A percentile compares a stretch with the other conserved stretches of the same genome.
These are phyloP conservation scores for Epizoanthus rinbou DNA, from an alignment of 92 coral and sea anemone species.

Conservation along the genomic window DNA sequence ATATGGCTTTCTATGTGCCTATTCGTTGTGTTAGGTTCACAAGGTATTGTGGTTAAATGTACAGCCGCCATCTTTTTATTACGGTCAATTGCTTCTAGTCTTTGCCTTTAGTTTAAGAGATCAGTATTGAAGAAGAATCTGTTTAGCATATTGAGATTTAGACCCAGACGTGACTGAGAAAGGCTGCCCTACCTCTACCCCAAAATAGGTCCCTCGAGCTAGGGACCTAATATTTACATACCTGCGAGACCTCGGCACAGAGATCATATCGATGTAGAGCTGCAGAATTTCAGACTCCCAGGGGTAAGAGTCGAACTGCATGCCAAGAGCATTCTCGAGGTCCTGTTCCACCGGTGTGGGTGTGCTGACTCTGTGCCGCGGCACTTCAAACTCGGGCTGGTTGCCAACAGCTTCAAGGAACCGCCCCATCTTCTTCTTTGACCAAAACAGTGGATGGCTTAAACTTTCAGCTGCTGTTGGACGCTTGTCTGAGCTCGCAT, in stretches of 20 bases:
- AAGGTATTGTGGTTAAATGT: too few species aligned
- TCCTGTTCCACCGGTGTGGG: constrained; percentile 32
- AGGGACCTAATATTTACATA: neutral
- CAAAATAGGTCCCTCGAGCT: neutral
- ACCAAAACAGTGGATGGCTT: constrained; percentile 65
- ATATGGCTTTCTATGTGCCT: too few species aligned
- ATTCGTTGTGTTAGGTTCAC: too few species aligned
- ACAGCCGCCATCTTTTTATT: too few species aligned
- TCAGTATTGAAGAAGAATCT: too few species aligned
- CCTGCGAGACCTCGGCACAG: constrained; percentile 30
- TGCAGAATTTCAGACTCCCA: constrained; percentile 44
- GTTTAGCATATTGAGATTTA: too few species aligned
- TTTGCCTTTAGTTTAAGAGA: too few species aligned
- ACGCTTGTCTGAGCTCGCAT: constrained; percentile 20
- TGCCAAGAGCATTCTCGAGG: constrained; percentile 25
- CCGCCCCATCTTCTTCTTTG: constrained; percentile 49
- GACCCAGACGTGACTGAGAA: neutral
- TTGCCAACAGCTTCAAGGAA: constrained; percentile 64
- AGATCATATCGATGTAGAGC: constrained; percentile 48
- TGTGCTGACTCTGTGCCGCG: constrained; percentile 1
- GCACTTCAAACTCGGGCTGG: constrained; percentile 62
- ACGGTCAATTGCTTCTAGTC: too few species aligned
- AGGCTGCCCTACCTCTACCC: neutral
- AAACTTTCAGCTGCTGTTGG: constrained; percentile 48
- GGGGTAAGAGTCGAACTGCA: constrained; percentile 2